These are phyloP conservation scores for Pithys albifrons DNA, from an alignment of 2,113 vertebrate species.

Conservation along the genomic window DNA sequence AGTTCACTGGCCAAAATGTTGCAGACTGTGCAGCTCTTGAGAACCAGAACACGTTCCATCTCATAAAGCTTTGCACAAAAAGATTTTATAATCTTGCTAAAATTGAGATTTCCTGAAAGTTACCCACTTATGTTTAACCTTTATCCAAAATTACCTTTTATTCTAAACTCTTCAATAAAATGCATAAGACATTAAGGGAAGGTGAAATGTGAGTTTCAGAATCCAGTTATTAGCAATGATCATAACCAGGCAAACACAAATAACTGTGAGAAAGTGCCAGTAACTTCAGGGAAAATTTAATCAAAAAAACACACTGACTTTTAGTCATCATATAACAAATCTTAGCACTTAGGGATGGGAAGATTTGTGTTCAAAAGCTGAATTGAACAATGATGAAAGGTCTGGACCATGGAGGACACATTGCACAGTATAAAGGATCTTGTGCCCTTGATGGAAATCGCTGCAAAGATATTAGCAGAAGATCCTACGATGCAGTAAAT, in stretches of 20 bases:
- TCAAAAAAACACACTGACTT: slow-evolving; percentile 34
- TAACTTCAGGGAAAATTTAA: slow-evolving; percentile 7
- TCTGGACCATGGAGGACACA: not conserved
- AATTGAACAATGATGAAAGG: slow-evolving; percentile 28
- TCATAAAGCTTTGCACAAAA: not conserved
- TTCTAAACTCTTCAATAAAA: not conserved
- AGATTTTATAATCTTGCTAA: not conserved
- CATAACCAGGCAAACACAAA: not conserved
- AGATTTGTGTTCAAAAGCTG: not conserved
- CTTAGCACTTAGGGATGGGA: not conserved
- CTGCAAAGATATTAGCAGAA: not conserved
- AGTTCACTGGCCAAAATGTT: not conserved
- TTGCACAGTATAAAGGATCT: not conserved
- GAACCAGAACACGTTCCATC: not conserved
- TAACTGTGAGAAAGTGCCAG: not conserved
- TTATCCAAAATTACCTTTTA: slow-evolving; percentile 13
- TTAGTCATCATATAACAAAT: slow-evolving; percentile 8
- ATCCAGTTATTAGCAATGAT: not conserved
- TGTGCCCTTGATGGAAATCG: not conserved
- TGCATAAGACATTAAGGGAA: not conserved
- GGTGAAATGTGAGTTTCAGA: not conserved
- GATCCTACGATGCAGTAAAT: not conserved
- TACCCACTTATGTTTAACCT: not conserved
- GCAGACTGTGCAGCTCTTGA: not conserved
- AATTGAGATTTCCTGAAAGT: slow-evolving; percentile 7